A percentile compares a stretch with the other conserved stretches of the same genome.
Conservation (phyloP, 2,888 invertebrate species). For the Bhutanitis thaidina region DNA sequence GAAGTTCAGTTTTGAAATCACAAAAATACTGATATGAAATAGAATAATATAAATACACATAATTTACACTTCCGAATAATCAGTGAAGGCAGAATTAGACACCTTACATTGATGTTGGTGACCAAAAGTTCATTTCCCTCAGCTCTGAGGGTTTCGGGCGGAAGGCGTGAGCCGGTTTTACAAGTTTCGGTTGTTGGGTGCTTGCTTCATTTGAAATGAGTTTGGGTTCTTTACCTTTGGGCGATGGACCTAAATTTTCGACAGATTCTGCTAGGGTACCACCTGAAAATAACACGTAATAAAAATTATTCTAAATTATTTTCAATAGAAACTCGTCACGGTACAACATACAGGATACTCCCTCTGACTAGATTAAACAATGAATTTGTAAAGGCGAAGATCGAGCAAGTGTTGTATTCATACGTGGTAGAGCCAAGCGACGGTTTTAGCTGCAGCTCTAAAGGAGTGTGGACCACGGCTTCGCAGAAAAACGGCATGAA, state of each 20-base stretch:
- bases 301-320: background rate
- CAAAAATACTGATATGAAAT: constrained; percentile 5
- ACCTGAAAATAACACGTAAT: constrained; percentile 35
- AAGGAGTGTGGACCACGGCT: no score
- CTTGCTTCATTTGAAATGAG: constrained; percentile 31
- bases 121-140: constrained; percentile 92
- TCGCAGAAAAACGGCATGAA: no score
- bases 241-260: constrained; percentile 66
- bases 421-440: no score
- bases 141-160: constrained; percentile 85
- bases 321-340: no score
- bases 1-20: background rate
- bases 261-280: constrained; percentile 61
- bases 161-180: constrained; percentile 48
- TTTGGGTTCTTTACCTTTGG: constrained; percentile 40
- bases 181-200: constrained; percentile 45
- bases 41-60: background rate
- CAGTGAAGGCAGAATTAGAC: background rate
- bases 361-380: no score
- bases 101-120: constrained; percentile 89
- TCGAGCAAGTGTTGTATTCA: no score
- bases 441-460: no score
- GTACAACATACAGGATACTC: no score
- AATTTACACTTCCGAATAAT: background rate
- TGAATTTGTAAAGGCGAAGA: no score